Base-by-base conservation (phyloP, 1,140 invertebrate genomes). In the Delia radicum region DNA sequence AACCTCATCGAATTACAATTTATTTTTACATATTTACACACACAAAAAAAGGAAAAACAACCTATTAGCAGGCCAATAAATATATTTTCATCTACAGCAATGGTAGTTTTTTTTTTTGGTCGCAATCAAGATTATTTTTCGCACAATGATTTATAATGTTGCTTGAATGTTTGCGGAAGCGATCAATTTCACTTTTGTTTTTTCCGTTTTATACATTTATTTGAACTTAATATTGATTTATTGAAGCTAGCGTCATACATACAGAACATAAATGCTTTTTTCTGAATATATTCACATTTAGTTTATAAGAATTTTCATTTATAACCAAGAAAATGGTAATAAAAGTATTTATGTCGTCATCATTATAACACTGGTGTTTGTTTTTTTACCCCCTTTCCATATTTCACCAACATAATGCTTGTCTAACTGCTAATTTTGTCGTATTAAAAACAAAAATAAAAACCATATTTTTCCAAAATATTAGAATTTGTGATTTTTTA, bases 401-500 rank as follows among this genome's bases (percentile, higher is more conserved):
- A 12, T 42, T 12, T 2, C 10, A 5, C 10, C 2, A 42, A 42
- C 15, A 42, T 5, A 6, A 3, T 5, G 37, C 37, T 42, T 42
- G 10, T 10, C 37, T 10, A 42, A 42, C 37, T 12, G 37, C 37
- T 42, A 42, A 42, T 15, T 10, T 3, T 15, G n/a, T 3, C 12
- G n/a, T 10, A 13, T 42, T 8, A 3, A 55, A 21, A 55, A n/a
- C 18, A 55, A 55, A 55, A 55, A 18, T 21, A 55, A 55, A 55
- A 55, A 55, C 18, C 18, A 55, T 5, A 55, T 2, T 21, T 55
- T 55, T 55, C 48, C n/a, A 55, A 55, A 55, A 55, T 55, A 55
- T 55, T 55, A 55, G 48, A 55, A 21, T 55, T 55, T 67, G 63
- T 29, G 63, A 67, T 29, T 67, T 67, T 67, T 33, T 67, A 29